Evolutionary conservation across 2,797 vertebrate species (phyloP).

Genomic region (Bradypodion pumilum): DNA sequence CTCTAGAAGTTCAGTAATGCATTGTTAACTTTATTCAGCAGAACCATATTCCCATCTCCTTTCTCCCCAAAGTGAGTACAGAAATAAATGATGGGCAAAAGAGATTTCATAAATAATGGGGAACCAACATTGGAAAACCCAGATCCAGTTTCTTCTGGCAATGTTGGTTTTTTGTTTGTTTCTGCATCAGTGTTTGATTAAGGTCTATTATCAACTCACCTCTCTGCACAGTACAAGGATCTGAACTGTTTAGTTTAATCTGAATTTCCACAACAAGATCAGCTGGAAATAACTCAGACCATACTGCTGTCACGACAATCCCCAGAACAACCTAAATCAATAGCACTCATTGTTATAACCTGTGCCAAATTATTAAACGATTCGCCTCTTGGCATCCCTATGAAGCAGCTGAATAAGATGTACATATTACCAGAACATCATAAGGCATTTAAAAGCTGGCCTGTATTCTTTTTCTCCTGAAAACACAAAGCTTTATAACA

Average conservation of each 20-base stretch:
- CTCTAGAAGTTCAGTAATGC: background rate
- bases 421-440: background rate
- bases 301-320: background rate
- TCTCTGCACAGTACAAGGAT: background rate
- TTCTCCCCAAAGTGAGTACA: background rate
- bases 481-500: background rate
- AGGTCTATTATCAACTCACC: constrained; percentile 22
- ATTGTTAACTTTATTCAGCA: background rate
- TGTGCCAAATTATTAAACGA: constrained; percentile 29
- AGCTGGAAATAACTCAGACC: too few relatives aligned
- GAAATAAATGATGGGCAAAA: background rate
- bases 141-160: background rate
- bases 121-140: background rate
- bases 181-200: constrained; percentile 4
- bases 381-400: background rate
- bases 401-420: background rate
- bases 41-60: constrained; percentile 2
- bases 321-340: background rate
- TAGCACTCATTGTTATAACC: background rate
- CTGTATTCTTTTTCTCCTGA: background rate
- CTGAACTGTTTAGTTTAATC: background rate
- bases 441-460: background rate
- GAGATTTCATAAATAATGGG: constrained; percentile 1
- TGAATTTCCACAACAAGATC: background rate
- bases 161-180: background rate